These are phyloP conservation scores for Bombus polaris DNA, from an alignment of 1,140 invertebrate genomes.

Conservation along the genomic window DNA sequence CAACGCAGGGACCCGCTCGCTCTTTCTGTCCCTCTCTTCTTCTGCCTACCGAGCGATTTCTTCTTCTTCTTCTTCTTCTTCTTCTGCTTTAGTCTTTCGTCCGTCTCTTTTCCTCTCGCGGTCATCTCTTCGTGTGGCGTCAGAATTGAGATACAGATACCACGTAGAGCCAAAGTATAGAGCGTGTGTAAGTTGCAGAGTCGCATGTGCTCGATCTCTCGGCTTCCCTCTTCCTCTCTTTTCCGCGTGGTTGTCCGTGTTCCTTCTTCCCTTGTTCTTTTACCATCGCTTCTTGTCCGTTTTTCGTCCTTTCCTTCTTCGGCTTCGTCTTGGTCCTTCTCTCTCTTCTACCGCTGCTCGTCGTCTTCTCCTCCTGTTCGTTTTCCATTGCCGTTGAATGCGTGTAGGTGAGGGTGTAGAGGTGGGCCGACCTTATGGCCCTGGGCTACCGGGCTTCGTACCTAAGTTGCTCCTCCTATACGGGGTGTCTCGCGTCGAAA, in stretches of 20 bases:
- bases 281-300: conserved; percentile 8
- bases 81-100: conserved; percentile 57
- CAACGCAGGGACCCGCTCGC: conserved; percentile 67
- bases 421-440: conserved; percentile 80
- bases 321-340: conserved; percentile 18
- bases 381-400: conserved; percentile 47
- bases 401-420: conserved; percentile 78
- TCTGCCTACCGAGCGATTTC: conserved; percentile 36
- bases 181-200: conserved; percentile 65
- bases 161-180: conserved; percentile 76
- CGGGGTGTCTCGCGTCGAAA: conserved; percentile 71
- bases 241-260: conserved; percentile 8
- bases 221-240: conserved; percentile 18
- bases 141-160: conserved; percentile 81
- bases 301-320: conserved; percentile 23
- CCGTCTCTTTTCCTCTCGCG: conserved; percentile 71
- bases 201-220: conserved; percentile 67
- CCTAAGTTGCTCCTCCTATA: conserved; percentile 73
- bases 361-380: conserved; percentile 19
- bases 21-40: conserved; percentile 46
- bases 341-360: conserved; percentile 27
- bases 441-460: conserved; percentile 81
- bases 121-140: conserved; percentile 67
- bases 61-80: conserved; percentile 35
- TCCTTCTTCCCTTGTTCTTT: not conserved